Evolutionary conservation across 2,797 vertebrate genomes (phyloP).

Genomic region (Columba guinea): DNA sequence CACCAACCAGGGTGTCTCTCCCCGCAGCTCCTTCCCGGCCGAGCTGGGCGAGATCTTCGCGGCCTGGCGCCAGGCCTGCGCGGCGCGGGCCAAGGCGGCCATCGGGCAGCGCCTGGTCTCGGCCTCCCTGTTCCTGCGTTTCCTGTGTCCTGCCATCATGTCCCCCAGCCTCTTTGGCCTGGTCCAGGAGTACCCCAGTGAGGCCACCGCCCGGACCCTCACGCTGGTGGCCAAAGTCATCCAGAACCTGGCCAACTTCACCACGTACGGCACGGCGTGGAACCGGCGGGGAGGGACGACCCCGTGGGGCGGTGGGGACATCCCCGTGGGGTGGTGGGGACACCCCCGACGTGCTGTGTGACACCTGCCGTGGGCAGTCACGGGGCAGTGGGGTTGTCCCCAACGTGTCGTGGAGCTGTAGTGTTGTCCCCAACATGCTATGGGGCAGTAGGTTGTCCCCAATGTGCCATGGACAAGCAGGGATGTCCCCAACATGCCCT

Average conservation of each 20-base stretch:
- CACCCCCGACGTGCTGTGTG: rapidly evolving
- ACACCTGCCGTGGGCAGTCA: rapidly evolving
- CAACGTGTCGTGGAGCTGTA: not conserved
- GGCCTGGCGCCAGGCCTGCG: slow-evolving; percentile 86
- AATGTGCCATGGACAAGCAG: no score
- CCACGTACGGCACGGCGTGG: slow-evolving; percentile 78
- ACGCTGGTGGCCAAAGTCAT: slow-evolving; percentile 95
- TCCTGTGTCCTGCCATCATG: slow-evolving; percentile 93
- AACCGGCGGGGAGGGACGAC: not conserved
- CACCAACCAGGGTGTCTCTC: not conserved
- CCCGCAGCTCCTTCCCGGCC: slow-evolving; percentile 84
- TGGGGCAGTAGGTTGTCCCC: not conserved
- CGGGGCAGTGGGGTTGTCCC: not conserved
- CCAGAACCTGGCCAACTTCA: slow-evolving; percentile 95
- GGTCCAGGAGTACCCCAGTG: slow-evolving; percentile 86
- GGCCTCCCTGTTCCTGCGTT: slow-evolving; percentile 93
- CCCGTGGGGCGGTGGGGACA: rapidly evolving
- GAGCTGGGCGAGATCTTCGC: slow-evolving; percentile 91
- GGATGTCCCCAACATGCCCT: no score
- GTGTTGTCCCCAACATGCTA: not conserved
- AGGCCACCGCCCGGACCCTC: slow-evolving; percentile 86
- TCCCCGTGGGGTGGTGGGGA: no score
- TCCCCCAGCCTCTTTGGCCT: slow-evolving; percentile 94
- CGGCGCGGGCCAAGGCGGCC: slow-evolving; percentile 75
- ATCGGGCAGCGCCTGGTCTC: slow-evolving; percentile 91